These are phyloP conservation scores for Pseudoatta argentina DNA, from an alignment of 1,140 invertebrate species.

Conservation along the genomic window DNA sequence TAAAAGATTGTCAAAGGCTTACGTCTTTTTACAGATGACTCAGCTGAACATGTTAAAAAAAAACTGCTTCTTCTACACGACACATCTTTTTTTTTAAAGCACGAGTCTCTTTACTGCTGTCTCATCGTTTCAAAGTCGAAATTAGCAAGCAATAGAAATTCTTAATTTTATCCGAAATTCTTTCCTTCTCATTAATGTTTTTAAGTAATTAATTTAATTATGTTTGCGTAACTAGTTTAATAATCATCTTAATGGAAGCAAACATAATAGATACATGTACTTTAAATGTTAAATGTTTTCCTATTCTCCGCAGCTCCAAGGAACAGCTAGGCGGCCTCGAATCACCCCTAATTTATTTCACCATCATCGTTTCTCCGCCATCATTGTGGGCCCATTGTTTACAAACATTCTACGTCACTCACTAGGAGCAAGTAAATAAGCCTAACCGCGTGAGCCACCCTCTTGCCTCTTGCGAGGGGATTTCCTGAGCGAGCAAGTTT, in stretches of 20 bases:
- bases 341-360: slow-evolving; percentile 54
- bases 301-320: slow-evolving; percentile 19
- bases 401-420: slow-evolving; percentile 76
- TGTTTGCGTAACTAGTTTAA: neutral
- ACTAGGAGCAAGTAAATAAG: slow-evolving; percentile 71
- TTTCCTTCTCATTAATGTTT: neutral
- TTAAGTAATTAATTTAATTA: neutral
- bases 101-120: neutral
- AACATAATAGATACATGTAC: neutral
- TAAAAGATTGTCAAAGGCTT: neutral
- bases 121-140: neutral
- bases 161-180: neutral
- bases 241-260: neutral
- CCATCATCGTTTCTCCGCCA: slow-evolving; percentile 17
- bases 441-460: slow-evolving; percentile 65
- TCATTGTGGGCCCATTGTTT: slow-evolving; percentile 67
- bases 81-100: neutral
- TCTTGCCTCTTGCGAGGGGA: slow-evolving; percentile 61
- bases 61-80: neutral
- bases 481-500: slow-evolving; percentile 72
- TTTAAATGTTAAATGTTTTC: neutral
- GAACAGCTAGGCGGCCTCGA: neutral
- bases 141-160: neutral
- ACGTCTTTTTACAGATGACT: slow-evolving; percentile 23
- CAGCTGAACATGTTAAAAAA: slow-evolving; percentile 3